Conservation (phyloP, 2,888 invertebrate genomes). For the Epinotia ramella region DNA sequence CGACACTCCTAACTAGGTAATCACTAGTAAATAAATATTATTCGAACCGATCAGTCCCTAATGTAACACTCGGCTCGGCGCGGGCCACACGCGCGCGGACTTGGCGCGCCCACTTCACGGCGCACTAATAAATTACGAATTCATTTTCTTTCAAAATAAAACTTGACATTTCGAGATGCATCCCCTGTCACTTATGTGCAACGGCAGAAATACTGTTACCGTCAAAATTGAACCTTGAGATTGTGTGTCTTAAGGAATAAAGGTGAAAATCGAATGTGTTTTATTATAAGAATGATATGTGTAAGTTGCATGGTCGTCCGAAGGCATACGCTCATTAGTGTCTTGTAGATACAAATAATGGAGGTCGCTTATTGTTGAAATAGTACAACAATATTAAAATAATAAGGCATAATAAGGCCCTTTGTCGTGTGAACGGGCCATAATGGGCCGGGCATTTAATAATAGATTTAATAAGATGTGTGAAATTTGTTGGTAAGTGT, state of each 20-base stretch:
- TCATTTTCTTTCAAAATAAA: conserved; percentile 80
- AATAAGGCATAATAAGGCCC: conserved; percentile 78
- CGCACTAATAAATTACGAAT: conserved; percentile 75
- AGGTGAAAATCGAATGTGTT: conserved; percentile 14
- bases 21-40: conserved; percentile 45
- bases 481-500: conserved; percentile 43
- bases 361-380: conserved; percentile 68
- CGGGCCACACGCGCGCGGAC: conserved; percentile 67
- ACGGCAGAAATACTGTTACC: conserved; percentile 38
- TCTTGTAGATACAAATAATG: conserved; percentile 71
- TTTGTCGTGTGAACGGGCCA: conserved; percentile 58
- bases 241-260: conserved; percentile 5
- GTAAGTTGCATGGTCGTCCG: conserved; percentile 58
- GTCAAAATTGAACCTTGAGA: conserved; percentile 36
- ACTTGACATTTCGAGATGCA: conserved; percentile 75
- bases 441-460: conserved; percentile 40
- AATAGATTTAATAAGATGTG: conserved; percentile 46
- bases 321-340: conserved; percentile 83
- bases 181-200: conserved; percentile 76
- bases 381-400: conserved; percentile 82
- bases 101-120: conserved; percentile 57
- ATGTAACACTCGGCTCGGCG: conserved; percentile 61
- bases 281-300: neutral
- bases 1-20: conserved; percentile 42
- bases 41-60: conserved; percentile 57